Percentiles rank a stretch among this genome's conserved stretches.
Conservation (phyloP, 2,888 invertebrate species). For the Andrena flavipes region DNA sequence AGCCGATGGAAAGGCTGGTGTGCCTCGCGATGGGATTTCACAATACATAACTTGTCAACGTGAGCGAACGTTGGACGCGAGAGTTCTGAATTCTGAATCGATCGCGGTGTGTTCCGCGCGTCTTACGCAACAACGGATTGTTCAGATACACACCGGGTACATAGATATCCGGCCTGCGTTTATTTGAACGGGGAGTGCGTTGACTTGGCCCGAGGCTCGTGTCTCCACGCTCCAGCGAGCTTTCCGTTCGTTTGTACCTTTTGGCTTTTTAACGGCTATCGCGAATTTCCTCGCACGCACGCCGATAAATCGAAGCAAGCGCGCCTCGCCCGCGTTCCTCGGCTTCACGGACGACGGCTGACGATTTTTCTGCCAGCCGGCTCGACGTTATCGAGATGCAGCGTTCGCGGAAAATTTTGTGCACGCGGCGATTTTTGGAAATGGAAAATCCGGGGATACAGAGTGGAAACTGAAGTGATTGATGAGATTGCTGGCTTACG, state of each 20-base stretch:
- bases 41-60: constrained; percentile 48
- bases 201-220: constrained; percentile 67
- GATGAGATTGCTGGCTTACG: not conserved
- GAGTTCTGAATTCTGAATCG: constrained; percentile 21
- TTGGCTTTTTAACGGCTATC: constrained; percentile 28
- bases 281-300: constrained; percentile 36
- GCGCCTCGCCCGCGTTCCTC: not conserved
- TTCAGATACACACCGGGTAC: constrained; percentile 41
- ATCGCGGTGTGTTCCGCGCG: constrained; percentile 7
- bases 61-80: constrained; percentile 28
- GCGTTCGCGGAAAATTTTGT: not conserved
- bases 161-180: constrained; percentile 42
- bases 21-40: constrained; percentile 29
- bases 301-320: not conserved
- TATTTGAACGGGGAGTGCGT: constrained; percentile 63
- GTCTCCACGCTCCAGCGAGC: constrained; percentile 66
- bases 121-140: constrained; percentile 52
- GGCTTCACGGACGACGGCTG: not conserved
- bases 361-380: not conserved
- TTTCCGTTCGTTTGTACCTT: constrained; percentile 56
- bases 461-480: constrained; percentile 1
- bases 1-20: constrained; percentile 31
- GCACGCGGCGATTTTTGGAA: constrained; percentile 11
- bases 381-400: not conserved
- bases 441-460: not conserved